These are phyloP conservation scores for Augiades crinisus DNA, from an alignment of 2,888 invertebrate genomes.

Conservation along the genomic window DNA sequence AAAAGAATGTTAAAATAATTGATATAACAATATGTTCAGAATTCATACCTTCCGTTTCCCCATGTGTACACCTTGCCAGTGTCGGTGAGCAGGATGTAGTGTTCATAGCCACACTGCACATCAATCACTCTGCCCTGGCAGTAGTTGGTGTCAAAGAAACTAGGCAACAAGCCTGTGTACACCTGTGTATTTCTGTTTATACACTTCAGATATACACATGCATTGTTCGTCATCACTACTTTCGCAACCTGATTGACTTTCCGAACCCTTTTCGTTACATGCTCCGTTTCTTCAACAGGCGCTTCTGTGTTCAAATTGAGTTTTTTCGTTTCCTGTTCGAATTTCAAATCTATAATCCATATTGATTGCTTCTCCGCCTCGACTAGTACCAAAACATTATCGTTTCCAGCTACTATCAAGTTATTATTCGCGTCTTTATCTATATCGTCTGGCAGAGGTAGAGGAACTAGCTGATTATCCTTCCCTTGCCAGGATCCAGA, in stretches of 20 bases:
- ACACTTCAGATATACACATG: conserved; percentile 53
- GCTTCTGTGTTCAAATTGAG: conserved; percentile 44
- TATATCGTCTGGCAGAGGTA: conserved; percentile 42
- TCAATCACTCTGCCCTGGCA: conserved; percentile 79
- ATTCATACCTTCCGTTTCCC: conserved; percentile 90
- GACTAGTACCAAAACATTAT: conserved; percentile 49
- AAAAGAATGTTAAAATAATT: no score
- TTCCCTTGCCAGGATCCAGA: conserved; percentile 54
- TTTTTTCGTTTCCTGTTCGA: conserved; percentile 40
- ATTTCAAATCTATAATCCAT: conserved; percentile 51
- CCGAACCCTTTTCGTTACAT: conserved; percentile 41
- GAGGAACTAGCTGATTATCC: conserved; percentile 43
- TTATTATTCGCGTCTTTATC: conserved; percentile 37
- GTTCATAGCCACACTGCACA: conserved; percentile 90
- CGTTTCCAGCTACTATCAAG: conserved; percentile 54
- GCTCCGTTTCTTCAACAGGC: conserved; percentile 35
- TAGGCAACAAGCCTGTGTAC: conserved; percentile 82
- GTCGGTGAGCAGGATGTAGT: conserved; percentile 86
- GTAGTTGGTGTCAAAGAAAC: conserved; percentile 79
- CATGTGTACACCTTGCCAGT: conserved; percentile 89
- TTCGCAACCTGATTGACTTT: conserved; percentile 44
- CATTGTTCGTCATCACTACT: conserved; percentile 44
- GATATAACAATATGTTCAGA: no score
- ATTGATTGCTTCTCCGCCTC: conserved; percentile 41
- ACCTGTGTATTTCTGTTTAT: conserved; percentile 59